These are phyloP conservation scores for Drosophila pectinifera DNA, from an alignment of 1,140 invertebrate genomes.

Conservation along the genomic window DNA sequence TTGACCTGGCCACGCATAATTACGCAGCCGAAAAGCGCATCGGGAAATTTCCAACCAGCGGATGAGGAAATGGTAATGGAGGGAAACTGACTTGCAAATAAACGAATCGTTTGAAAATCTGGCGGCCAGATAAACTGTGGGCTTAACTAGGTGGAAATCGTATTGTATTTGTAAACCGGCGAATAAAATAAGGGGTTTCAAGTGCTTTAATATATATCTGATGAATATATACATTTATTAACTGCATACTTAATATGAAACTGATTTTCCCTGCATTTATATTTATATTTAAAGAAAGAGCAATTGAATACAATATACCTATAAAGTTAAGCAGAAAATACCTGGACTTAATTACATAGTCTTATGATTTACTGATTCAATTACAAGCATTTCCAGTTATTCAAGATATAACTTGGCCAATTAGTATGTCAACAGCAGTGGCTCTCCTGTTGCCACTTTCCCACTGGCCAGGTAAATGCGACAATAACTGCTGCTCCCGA, in stretches of 20 bases:
- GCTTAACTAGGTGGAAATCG: conserved; percentile 13
- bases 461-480: conserved; percentile 13
- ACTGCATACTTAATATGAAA: too few relatives aligned
- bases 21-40: conserved; percentile 32
- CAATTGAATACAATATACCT: too few relatives aligned
- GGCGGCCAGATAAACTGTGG: background rate
- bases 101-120: conserved; percentile 3
- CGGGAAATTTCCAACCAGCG: conserved; percentile 4
- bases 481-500: background rate
- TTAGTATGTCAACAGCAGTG: conserved; percentile 28
- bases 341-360: background rate
- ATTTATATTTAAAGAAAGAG: background rate
- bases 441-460: background rate
- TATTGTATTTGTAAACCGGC: background rate
- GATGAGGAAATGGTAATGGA: conserved; percentile 15
- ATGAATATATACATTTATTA: background rate
- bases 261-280: too few relatives aligned
- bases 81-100: conserved; percentile 14
- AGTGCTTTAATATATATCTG: background rate
- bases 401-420: conserved; percentile 18
- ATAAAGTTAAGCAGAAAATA: background rate
- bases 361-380: conserved; percentile 24
- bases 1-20: conserved; percentile 36
- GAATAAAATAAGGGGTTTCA: background rate
- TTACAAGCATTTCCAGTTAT: conserved; percentile 21